phyloP scores from a whole-genome alignment of 2,113 vertebrate genomes.

The Arizona elegans region DNA sequence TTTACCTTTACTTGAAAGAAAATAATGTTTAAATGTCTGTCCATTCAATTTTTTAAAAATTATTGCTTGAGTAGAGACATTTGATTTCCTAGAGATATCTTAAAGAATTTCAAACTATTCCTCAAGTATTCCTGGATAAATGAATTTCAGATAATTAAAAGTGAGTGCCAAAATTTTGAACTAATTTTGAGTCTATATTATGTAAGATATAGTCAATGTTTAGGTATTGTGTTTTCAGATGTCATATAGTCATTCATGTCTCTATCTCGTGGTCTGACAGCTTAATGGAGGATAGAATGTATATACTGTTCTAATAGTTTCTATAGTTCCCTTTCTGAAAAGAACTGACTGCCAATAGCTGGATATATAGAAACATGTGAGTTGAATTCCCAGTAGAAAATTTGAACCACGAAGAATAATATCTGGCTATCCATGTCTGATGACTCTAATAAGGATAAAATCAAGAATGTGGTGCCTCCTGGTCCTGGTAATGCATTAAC shows the following conservation, averaged over 20 bases:
- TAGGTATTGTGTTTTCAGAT: neutral
- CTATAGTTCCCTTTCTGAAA: no score
- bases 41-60: neutral
- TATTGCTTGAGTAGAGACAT: neutral
- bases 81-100: neutral
- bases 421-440: neutral
- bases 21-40: neutral
- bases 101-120: neutral
- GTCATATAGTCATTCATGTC: neutral
- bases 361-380: neutral
- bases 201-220: neutral
- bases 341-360: no score
- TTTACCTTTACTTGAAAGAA: no score
- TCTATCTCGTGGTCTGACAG: neutral
- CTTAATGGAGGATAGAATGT: neutral
- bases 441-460: neutral
- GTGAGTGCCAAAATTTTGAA: neutral
- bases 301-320: no score
- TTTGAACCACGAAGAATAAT: neutral
- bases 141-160: neutral
- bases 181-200: neutral
- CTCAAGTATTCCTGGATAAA: neutral
- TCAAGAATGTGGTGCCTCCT: neutral
- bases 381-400: neutral
- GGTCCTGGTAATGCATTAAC: neutral